Conservation (phyloP, 1,140 invertebrate genomes). For the Saxidomus purpurata region DNA sequence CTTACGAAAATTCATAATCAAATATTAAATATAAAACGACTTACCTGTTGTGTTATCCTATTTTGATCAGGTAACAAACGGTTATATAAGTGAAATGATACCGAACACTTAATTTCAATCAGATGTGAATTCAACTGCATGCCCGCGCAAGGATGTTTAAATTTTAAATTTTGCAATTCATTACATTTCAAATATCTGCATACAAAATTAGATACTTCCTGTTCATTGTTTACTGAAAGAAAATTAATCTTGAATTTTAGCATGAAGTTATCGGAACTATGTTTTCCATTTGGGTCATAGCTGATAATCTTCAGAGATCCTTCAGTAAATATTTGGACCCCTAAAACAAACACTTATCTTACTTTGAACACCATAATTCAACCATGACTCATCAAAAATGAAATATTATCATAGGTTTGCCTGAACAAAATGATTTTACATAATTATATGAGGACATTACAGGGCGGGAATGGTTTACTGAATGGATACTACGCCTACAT, state of each 20-base stretch:
- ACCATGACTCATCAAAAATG: neutral
- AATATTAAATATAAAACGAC: too few relatives aligned
- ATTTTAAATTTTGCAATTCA: neutral
- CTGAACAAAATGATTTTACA: too few relatives aligned
- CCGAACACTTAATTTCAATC: neutral
- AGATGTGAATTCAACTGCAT: neutral
- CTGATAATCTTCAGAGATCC: neutral
- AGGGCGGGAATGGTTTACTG: too few relatives aligned
- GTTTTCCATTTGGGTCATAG: neutral
- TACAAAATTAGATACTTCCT: neutral
- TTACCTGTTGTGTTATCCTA: too few relatives aligned
- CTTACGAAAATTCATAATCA: too few relatives aligned
- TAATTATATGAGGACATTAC: too few relatives aligned
- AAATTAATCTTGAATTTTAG: neutral
- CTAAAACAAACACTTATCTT: slow-evolving; percentile 22
- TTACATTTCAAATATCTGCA: neutral
- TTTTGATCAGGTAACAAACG: too few relatives aligned
- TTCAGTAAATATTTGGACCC: slow-evolving; percentile 1
- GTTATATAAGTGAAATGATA: too few relatives aligned
- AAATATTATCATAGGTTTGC: neutral
- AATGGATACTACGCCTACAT: too few relatives aligned
- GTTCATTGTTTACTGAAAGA: neutral
- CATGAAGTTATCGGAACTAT: too few relatives aligned
- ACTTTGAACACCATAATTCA: neutral
- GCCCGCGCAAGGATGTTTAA: neutral